Evolutionary conservation across 2,113 vertebrate species (phyloP).

Genomic region (Falcunculus frontatus): DNA sequence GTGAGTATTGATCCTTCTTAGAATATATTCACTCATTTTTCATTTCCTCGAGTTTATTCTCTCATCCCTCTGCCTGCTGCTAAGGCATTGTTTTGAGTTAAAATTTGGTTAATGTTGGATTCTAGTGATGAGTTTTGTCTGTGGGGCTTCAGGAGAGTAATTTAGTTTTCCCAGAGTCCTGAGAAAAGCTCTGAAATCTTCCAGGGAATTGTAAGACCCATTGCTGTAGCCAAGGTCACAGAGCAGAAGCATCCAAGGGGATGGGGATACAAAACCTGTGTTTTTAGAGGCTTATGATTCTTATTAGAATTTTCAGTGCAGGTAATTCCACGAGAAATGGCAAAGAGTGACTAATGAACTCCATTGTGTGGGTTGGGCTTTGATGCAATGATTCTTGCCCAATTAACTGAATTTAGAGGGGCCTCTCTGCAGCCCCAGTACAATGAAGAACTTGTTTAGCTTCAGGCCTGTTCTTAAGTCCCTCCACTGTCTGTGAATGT

Average conservation of each 20-base stretch:
- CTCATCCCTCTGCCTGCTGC: not conserved
- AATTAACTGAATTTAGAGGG: not conserved
- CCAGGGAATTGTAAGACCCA: fast-evolving
- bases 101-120: not conserved
- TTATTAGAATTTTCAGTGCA: not conserved
- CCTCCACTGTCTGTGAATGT: not conserved
- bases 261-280: not conserved
- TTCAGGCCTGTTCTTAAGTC: not conserved
- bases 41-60: not conserved
- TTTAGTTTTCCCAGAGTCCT: not conserved
- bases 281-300: not conserved
- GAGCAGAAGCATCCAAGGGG: not conserved
- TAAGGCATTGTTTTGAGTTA: fast-evolving
- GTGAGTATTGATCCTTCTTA: not conserved
- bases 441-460: not conserved
- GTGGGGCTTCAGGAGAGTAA: not conserved
- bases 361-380: not conserved
- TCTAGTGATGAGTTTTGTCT: not conserved
- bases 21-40: not conserved
- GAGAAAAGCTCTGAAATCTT: not conserved
- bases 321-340: not conserved
- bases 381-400: not conserved
- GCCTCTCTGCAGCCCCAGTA: not conserved
- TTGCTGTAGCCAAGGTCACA: not conserved
- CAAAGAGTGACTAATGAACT: not conserved